Percentiles rank a stretch among this genome's conserved stretches.
Conservation (phyloP, 2,113 vertebrate genomes). For the Cathartes aura region DNA sequence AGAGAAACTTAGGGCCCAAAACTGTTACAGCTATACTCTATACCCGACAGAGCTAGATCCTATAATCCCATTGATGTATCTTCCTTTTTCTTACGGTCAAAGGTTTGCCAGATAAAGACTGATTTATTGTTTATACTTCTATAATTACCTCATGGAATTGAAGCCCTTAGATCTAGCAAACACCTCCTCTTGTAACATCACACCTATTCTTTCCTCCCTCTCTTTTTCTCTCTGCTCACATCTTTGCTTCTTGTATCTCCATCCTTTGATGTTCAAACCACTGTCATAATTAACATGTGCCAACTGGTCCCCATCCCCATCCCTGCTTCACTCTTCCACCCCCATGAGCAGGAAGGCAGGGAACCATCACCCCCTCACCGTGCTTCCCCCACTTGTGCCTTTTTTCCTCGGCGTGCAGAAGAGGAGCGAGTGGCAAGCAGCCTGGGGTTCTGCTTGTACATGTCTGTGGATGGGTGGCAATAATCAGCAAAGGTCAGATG, state of each 20-base stretch:
- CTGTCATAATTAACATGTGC: background rate
- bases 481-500: background rate
- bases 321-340: background rate
- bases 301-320: background rate
- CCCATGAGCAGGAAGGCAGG: background rate
- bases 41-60: background rate
- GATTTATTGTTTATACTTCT: constrained; percentile 50
- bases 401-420: background rate
- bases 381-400: background rate
- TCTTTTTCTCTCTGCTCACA: constrained; percentile 7
- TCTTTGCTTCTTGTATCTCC: background rate
- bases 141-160: constrained; percentile 49
- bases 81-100: constrained; percentile 11
- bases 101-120: constrained; percentile 47
- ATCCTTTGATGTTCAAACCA: constrained; percentile 46
- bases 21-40: background rate
- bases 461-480: background rate
- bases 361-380: rapidly evolving
- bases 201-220: constrained; percentile 47
- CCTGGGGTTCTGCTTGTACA: background rate
- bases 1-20: background rate
- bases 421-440: background rate
- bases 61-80: constrained; percentile 47
- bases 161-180: constrained; percentile 52
- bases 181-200: constrained; percentile 57